Percentiles rank a stretch among this genome's conserved stretches.
These are phyloP conservation scores for Metopia argyrocephala DNA, from an alignment of 2,888 invertebrate species.

Conservation along the genomic window DNA sequence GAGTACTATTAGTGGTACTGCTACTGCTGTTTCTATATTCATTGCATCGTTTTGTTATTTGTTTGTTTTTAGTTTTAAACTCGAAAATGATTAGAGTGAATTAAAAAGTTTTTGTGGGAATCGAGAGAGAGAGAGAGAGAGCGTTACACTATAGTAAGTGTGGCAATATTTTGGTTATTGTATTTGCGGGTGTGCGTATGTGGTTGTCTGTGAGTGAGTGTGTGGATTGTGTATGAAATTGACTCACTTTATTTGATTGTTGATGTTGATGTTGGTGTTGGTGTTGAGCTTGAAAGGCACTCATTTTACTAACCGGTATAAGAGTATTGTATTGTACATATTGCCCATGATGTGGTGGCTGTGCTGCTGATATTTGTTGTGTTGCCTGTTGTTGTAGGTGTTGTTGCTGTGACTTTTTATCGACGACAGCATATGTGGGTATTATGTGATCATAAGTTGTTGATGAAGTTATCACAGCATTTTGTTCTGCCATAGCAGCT, in stretches of 20 bases:
- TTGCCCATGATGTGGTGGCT: slow-evolving; percentile 72
- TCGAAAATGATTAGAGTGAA: neutral
- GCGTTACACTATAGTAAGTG: neutral
- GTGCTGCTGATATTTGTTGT: slow-evolving; percentile 66
- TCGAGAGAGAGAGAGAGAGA: too few relatives aligned
- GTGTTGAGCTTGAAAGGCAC: slow-evolving; percentile 70
- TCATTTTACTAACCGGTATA: slow-evolving; percentile 78
- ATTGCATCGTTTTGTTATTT: slow-evolving; percentile 16
- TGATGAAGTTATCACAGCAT: slow-evolving; percentile 76
- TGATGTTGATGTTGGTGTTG: slow-evolving; percentile 70
- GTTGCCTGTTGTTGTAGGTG: slow-evolving; percentile 65
- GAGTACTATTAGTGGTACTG: too few relatives aligned
- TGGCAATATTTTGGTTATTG: slow-evolving; percentile 40
- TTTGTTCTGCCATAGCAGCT: slow-evolving; percentile 78
- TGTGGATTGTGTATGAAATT: neutral
- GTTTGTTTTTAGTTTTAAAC: slow-evolving; percentile 43
- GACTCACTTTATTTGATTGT: slow-evolving; percentile 73
- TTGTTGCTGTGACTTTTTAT: slow-evolving; percentile 74
- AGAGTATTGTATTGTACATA: slow-evolving; percentile 78
- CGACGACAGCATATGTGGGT: slow-evolving; percentile 77
- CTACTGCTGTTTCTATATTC: neutral
- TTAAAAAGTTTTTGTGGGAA: neutral
- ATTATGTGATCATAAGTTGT: slow-evolving; percentile 76
- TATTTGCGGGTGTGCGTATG: slow-evolving; percentile 1
- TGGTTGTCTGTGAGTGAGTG: slow-evolving; percentile 7